Percentiles rank a stretch among this genome's conserved stretches.
phyloP scores from a whole-genome alignment of 2,797 vertebrate species.

The Cryptoblepharus egeriae region DNA sequence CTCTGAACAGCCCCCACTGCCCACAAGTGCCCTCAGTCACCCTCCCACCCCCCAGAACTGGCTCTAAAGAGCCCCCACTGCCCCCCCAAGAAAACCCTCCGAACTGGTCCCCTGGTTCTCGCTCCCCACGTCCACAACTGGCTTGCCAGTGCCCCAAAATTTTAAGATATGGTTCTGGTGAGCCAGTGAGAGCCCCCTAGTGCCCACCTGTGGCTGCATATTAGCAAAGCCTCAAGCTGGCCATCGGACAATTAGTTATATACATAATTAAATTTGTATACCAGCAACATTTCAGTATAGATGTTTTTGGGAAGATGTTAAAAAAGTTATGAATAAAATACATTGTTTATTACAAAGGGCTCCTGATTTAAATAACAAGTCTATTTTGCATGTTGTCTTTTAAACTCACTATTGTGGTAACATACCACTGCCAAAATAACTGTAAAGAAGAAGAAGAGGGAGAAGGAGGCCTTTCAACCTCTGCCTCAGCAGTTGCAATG shows the following conservation, averaged over 20 bases:
- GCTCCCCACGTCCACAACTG: too few relatives aligned
- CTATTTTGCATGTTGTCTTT: not conserved
- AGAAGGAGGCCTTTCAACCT: not conserved
- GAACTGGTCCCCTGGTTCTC: too few relatives aligned
- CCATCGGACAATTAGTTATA: not conserved
- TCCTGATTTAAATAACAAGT: not conserved
- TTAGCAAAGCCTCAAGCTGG: not conserved
- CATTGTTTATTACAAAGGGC: not conserved
- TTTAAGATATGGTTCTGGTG: too few relatives aligned
- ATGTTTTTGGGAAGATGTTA: not conserved
- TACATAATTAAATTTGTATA: constrained; percentile 3
- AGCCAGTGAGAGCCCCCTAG: too few relatives aligned
- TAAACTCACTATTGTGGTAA: not conserved
- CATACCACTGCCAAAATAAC: not conserved
- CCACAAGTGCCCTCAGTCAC: too few relatives aligned
- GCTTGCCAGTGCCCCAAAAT: too few relatives aligned
- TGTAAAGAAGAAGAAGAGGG: not conserved
- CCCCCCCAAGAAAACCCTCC: too few relatives aligned
- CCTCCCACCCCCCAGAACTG: too few relatives aligned
- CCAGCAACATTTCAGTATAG: not conserved
- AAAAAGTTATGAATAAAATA: not conserved
- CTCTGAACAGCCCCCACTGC: too few relatives aligned
- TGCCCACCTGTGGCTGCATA: too few relatives aligned
- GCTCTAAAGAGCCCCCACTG: too few relatives aligned
- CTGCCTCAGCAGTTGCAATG: not conserved